Base-by-base conservation (phyloP, 2,888 invertebrate genomes). In the Hydroisotoma schaefferi region DNA sequence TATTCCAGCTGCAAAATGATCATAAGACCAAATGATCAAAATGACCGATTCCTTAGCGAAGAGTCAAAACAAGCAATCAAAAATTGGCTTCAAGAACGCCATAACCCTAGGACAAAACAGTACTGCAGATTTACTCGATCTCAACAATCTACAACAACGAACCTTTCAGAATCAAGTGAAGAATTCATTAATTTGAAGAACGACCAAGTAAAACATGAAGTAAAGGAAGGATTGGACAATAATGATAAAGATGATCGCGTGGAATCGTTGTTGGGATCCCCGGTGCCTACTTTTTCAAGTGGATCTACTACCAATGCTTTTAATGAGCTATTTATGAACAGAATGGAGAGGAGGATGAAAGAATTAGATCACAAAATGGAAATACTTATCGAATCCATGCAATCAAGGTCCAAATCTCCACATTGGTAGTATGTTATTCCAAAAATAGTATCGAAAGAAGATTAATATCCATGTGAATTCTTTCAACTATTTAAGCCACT, bases 281-380 rank as follows among this genome's bases (percentile, higher is more conserved):
- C n/a, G n/a, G 5, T 40, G 5, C 20, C 40, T 20, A 15, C 8
- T 20, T 40, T 20, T 15, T 15, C 33, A 33, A 33, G 33, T 33
- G 6, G 8, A 27, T 23, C 56, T 1, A 27, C 33, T 33, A 15
- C 43, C 8, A n/a, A 10, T 20, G 46, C 23, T n/a, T n/a, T n/a
- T 6, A 46, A 25, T 23, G 25, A 46, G 3, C 12, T 23, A 6
- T 10, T 12, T 6, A 46, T 46, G 12, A 22, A 25, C 20, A 58
- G 63, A 55, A 53, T 67, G 25, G 59, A 63, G 23, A 58, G 58
- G 28, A 61, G 55, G 40, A 44, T 67, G 40, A 55, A 52, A 46
- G 63, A 67, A n/a, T 12, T 67, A 3, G 67, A 67, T 47, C 51
- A 61, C 15, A 67, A 67, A 47, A 12, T 67, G 25, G 67, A 67